Evolutionary conservation across 2,797 vertebrate species (phyloP).

Genomic region (Sebastes aleutianus): DNA sequence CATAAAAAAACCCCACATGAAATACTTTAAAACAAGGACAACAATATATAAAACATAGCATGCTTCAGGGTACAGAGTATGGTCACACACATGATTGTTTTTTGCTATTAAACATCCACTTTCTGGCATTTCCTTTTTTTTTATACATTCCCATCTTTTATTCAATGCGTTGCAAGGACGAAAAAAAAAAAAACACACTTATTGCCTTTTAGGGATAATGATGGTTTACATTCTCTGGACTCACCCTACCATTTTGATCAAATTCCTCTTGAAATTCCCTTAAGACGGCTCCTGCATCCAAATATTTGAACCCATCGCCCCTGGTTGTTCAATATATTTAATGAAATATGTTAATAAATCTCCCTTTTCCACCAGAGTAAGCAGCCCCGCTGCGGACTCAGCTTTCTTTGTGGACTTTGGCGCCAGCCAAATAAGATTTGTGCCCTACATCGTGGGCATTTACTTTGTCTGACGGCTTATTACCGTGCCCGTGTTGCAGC

Average conservation of each 20-base stretch:
- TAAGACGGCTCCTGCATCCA: constrained; percentile 60
- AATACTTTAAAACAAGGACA: too few species aligned
- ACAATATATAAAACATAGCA: too few species aligned
- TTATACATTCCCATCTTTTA: background rate
- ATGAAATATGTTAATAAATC: constrained; percentile 86
- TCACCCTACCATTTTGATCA: constrained; percentile 39
- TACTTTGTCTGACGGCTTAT: constrained; percentile 84
- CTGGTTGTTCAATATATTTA: constrained; percentile 77
- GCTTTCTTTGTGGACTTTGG: constrained; percentile 77
- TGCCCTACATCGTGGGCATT: constrained; percentile 79
- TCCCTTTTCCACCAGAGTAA: constrained; percentile 75
- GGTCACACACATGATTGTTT: too few species aligned
- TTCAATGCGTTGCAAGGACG: background rate
- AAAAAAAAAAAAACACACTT: background rate
- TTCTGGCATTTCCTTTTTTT: background rate
- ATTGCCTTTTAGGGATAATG: constrained; percentile 19
- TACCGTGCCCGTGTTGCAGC: constrained; percentile 77
- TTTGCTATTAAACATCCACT: background rate
- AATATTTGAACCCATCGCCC: constrained; percentile 72
- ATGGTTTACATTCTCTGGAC: constrained; percentile 26
- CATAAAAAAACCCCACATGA: too few species aligned
- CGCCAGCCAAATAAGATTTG: constrained; percentile 85
- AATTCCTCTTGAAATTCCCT: constrained; percentile 48
- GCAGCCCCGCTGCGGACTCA: constrained; percentile 81
- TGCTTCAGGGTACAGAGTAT: too few species aligned